Percentiles rank a stretch among this genome's conserved stretches.
Evolutionary conservation across 2,113 vertebrate genomes (phyloP).

Genomic region (Falcunculus frontatus): DNA sequence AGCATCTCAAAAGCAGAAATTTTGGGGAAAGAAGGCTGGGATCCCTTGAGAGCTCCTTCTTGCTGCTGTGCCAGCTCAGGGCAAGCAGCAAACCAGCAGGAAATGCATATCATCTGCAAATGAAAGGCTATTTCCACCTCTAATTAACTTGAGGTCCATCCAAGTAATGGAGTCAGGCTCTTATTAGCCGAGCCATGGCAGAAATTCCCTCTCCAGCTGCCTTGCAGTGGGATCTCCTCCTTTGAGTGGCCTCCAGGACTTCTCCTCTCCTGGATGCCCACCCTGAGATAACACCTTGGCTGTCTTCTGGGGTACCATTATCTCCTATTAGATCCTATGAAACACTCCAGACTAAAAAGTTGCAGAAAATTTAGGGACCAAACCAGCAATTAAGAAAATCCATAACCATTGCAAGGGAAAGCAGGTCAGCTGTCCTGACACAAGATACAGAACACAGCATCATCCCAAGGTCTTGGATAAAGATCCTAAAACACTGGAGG

Average conservation of each 20-base stretch:
- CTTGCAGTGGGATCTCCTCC: background rate
- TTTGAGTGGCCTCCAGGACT: background rate
- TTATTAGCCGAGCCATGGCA: background rate
- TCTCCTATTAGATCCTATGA: background rate
- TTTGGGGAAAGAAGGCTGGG: too few relatives aligned
- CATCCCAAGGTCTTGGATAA: background rate
- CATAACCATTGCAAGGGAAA: background rate
- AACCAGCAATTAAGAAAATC: background rate
- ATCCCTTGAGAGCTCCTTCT: background rate
- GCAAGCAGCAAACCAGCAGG: background rate
- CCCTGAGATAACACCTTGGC: background rate
- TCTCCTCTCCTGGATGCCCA: background rate
- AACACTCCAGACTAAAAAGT: background rate
- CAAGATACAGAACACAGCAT: too few relatives aligned
- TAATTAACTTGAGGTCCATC: background rate
- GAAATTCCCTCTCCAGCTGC: background rate
- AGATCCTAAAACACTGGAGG: background rate
- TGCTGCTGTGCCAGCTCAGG: background rate
- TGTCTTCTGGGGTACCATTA: background rate
- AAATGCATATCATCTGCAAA: rapidly evolving
- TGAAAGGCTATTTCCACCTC: background rate
- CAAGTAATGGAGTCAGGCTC: background rate
- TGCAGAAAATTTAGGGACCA: background rate
- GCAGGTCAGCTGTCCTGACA: background rate
- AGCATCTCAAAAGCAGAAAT: background rate